A percentile compares a stretch with the other conserved stretches of the same genome.
These are phyloP conservation scores for Pomacea maculata DNA, from an alignment of 1,140 invertebrate genomes.

Conservation along the genomic window DNA sequence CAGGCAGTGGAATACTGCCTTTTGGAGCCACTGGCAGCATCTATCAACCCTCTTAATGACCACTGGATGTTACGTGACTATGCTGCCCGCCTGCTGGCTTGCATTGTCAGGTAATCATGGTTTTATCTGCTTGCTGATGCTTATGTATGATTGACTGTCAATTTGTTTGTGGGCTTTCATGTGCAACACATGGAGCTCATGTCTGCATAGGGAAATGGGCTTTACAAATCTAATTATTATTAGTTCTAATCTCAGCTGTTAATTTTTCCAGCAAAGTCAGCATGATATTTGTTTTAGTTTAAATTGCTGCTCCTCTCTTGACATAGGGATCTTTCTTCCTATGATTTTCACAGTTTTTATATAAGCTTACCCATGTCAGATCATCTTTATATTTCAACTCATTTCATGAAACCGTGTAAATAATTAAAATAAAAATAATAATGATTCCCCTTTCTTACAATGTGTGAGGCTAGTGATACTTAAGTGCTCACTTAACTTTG, in stretches of 20 bases:
- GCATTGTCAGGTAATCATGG: slow-evolving; percentile 55
- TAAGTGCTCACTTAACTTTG: neutral
- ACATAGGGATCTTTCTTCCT: neutral
- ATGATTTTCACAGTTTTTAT: neutral
- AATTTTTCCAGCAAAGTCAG: too few species aligned
- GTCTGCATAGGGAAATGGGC: too few species aligned
- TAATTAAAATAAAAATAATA: neutral
- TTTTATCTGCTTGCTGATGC: too few species aligned
- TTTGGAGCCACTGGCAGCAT: slow-evolving; percentile 59
- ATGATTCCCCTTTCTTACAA: neutral
- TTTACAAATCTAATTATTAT: too few species aligned
- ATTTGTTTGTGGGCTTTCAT: too few species aligned
- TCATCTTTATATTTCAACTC: slow-evolving; percentile 11
- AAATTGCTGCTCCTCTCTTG: neutral
- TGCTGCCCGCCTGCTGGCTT: slow-evolving; percentile 59
- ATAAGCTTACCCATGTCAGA: neutral
- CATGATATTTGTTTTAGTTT: too few species aligned
- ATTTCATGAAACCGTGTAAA: slow-evolving; percentile 22
- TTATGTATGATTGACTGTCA: too few species aligned
- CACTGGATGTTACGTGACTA: slow-evolving; percentile 64
- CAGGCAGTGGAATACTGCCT: slow-evolving; percentile 62
- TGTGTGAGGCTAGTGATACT: neutral
- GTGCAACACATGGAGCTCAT: too few species aligned
- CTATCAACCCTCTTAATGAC: slow-evolving; percentile 60
- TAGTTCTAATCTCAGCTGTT: too few species aligned